Base-by-base conservation (phyloP, 2,113 vertebrate genomes). In the Furnarius figulus region DNA sequence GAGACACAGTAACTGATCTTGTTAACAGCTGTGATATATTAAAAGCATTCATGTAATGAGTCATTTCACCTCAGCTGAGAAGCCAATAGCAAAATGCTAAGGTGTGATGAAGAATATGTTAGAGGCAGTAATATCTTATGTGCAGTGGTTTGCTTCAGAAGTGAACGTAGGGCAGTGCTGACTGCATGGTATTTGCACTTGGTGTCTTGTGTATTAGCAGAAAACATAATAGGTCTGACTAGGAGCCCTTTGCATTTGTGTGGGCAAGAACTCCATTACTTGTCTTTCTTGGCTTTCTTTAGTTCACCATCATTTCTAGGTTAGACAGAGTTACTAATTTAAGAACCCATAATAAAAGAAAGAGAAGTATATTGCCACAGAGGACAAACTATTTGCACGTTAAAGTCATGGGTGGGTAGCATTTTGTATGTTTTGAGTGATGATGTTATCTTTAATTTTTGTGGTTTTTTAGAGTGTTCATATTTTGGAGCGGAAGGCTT, bases 401-500 rank as follows among this genome's bases (percentile, higher is more conserved):
- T 67, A 67, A 31, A 10, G 8, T 67, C 9, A 22, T 27, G 12
- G 16, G 10, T 55, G 23, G n/a, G 10, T 44, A 75, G 14, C 37
- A 10, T 30, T 80, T 66, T 30, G 8, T 80, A n/a, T 3, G 1
- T 76, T 86, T 93, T 76, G 20, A 86, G 63, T 20, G 22, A 11
- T 21, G 13, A 55, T 63, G 12, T 55, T 68, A 6, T 49, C 49
- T 83, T 83, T 70, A 55, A 76, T 68, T 76, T 42, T 63, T 42
- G 28, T 25, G 14, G 20, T 55, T 84, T 74, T 90, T 77, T 77
- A 98, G 98, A 97, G 98, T 27, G 50, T 96, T 89, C 97, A 98
- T 84, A 68, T 98, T 24, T 89, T 98, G 96, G 98, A 98, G 78
- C 96, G 98, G 73, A 98, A 98, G 20, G 96, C 97, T 87, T 98